Evolutionary conservation across 1,140 invertebrate species (phyloP), one percentile per base, ranked within the genome.

Genomic region (Chironomus tepperi): DNA sequence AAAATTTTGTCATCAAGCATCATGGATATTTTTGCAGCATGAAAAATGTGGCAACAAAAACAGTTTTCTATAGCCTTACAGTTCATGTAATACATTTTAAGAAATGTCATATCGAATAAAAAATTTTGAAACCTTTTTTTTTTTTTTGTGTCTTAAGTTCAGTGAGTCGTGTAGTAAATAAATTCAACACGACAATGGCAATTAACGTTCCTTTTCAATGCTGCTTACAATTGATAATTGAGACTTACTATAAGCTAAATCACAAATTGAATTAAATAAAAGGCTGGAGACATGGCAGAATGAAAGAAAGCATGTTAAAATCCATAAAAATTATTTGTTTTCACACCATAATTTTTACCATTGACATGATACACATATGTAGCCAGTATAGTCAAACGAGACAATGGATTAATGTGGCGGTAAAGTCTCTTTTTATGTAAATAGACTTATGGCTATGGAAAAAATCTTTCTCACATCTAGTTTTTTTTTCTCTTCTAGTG

Each of bases 291-390:
- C 24, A 34, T 34, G n/a, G 24, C 24, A 34, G 24, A 34, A 34
- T 34, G 24, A 34, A 34, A 57, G 47, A 57, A 57, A 57, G 47
- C 47, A 57, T 57, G 47, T 57, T 57, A 57, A 57, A 57, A 57
- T 12, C 47, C 47, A n/a, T 57, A 57, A 57, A n/a, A 57, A 57
- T 57, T 57, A n/a, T 57, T 57, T 57, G 47, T 57, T 57, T 57
- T 57, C 12, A 57, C 47, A 57, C 47, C 8, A 57, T 57, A 57
- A 57, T 5, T 57, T 57, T 12, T 57, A 12, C 24, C 3, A n/a
- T 57, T 57, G 47, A 57, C 47, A 57, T 57, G 47, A 57, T 57
- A 57, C 47, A 57, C n/a, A 57, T n/a, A 47, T 9, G 43, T 15
- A 47, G 5, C 12, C 12, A 57, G 12, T 15, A n/a, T n/a, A 12